A percentile compares a stretch with the other conserved stretches of the same genome.
phyloP scores from a whole-genome alignment of 2,888 invertebrate species.

The Noctua comes region DNA sequence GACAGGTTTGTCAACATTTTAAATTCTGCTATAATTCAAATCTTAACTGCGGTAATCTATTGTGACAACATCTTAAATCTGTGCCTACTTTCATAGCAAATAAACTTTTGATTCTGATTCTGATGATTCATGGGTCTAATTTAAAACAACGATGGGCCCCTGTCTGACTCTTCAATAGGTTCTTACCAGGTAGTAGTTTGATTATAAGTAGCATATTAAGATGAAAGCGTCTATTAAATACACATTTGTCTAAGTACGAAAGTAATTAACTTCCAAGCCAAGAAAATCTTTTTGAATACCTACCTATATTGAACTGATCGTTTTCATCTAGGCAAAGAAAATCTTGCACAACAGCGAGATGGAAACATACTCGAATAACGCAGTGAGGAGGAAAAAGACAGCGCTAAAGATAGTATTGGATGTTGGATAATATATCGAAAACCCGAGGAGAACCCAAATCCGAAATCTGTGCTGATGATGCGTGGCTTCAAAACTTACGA shows the following conservation, averaged over 20 bases:
- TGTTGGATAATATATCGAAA: conserved; percentile 24
- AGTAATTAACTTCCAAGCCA: neutral
- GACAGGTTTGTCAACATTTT: conserved; percentile 30
- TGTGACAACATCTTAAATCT: no score
- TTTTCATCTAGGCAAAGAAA: neutral
- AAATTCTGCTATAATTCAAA: neutral
- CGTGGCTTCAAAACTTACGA: neutral
- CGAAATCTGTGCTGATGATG: neutral
- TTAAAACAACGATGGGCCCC: neutral
- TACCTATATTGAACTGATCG: neutral
- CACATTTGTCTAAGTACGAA: neutral
- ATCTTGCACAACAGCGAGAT: neutral
- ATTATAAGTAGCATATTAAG: neutral
- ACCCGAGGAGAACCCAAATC: conserved; percentile 1
- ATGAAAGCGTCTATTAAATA: neutral
- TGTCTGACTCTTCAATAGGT: neutral
- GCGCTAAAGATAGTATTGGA: conserved; percentile 16
- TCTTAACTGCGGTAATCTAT: neutral
- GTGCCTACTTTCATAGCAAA: no score
- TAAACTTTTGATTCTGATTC: no score
- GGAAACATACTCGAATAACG: conserved; percentile 34
- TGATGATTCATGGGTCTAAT: neutral
- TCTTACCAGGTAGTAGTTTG: neutral
- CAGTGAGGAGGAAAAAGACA: conserved; percentile 33
- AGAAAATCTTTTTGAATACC: neutral